Evolutionary conservation across 1,140 invertebrate species (phyloP), one percentile per base, ranked within the genome.

Genomic region (Saccostrea glomerata): DNA sequence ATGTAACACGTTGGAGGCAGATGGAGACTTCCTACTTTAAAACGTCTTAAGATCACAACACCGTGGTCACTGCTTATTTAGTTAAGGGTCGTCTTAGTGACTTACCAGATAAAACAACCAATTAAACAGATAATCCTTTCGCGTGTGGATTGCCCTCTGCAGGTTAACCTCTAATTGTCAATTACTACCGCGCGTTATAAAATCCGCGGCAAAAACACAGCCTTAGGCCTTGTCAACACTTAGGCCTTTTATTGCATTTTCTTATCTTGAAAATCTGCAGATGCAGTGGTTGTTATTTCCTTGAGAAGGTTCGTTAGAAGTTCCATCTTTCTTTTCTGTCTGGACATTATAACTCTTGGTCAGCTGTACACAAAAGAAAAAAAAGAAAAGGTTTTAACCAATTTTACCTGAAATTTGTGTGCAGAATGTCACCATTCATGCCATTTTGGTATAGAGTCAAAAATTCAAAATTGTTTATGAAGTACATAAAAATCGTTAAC

Each of bases 181-280:
- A 77, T 77, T 77, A 77, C 30, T 30, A 77, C 25, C 70, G 70
- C 23, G 70, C 70, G 70, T 23, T 47, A 47, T 77, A 77, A 36
- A 77, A 30, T 25, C 30, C 7, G 70, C 70, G 23, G 30, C 70
- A 77, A 77, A 73, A 77, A 77, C 70, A 77, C 25, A 25, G 25
- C 70, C 30, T 77, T 25, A 77, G 25, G 70, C 23, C 70, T 13
- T 77, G 70, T 77, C 70, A 77, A 77, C 70, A 77, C 70, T 77
- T 77, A 77, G 11, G 70, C 25, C 70, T 77, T 77, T 77, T 77
- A 77, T 77, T 77, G 30, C 70, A 77, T 77, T 77, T 77, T 36
- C 70, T 77, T 77, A 77, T 77, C 70, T 77, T 77, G 70, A 77
- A 77, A 77, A 77, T 77, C 70, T 36, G 25, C 70, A 77, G 70